Percentiles rank a stretch among this genome's conserved stretches.
Evolutionary conservation across 2,797 vertebrate species (phyloP).

Genomic region (Schizothorax lantsangensis): DNA sequence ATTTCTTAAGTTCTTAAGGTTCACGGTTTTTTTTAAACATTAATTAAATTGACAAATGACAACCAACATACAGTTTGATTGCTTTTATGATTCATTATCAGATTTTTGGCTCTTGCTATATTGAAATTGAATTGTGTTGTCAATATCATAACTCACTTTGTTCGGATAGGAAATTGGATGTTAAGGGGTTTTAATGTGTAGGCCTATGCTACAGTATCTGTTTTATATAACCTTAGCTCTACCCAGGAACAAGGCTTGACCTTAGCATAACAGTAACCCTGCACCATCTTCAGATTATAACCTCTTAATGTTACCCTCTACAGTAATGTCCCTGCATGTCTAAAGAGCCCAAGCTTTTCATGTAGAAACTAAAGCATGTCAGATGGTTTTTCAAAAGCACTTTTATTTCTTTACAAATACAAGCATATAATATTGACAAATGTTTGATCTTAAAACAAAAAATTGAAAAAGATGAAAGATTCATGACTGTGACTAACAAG

Average conservation of each 20-base stretch:
- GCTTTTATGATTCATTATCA: neutral
- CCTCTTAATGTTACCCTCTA: neutral
- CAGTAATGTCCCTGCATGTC: neutral
- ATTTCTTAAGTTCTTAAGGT: neutral
- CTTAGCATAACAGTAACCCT: constrained; percentile 17
- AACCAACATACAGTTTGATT: neutral
- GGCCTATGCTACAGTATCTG: neutral
- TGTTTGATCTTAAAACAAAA: neutral
- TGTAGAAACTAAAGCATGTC: neutral
- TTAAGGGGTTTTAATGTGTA: neutral
- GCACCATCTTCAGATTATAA: constrained; percentile 19
- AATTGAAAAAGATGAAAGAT: neutral
- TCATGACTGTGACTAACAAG: neutral
- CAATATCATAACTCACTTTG: neutral
- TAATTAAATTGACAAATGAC: neutral
- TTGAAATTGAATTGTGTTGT: neutral
- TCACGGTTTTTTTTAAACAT: neutral
- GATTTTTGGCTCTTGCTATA: neutral
- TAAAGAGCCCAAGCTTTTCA: neutral
- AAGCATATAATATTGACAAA: neutral
- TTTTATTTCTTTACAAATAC: constrained; percentile 9
- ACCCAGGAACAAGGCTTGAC: constrained; percentile 12
- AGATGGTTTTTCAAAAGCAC: neutral
- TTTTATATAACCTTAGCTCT: neutral
- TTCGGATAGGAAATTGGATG: neutral